A percentile compares a stretch with the other conserved stretches of the same genome.
phyloP scores from a whole-genome alignment of 37 sponge, comb jelly and placozoan species.

The Ianthella basta region DNA sequence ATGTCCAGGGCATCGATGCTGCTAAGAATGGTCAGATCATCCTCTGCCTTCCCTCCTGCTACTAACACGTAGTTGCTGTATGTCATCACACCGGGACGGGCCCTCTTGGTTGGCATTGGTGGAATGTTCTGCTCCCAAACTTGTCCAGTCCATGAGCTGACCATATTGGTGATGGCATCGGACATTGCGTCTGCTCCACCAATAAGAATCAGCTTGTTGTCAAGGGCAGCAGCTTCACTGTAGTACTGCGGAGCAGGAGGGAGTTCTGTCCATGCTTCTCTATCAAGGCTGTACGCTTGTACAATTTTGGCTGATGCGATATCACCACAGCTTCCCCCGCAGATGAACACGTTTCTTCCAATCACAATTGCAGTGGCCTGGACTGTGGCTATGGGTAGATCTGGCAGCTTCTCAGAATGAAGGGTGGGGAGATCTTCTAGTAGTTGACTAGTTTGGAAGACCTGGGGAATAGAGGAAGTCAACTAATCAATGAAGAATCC shows the following conservation, averaged over 20 bases:
- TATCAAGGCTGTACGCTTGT: no score
- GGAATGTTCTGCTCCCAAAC: conserved; percentile 3
- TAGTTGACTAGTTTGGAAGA: conserved; percentile 16
- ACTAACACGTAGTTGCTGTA: neutral
- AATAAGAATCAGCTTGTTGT: neutral
- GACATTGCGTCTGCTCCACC: conserved; percentile 1
- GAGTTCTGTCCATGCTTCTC: neutral
- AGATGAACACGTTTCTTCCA: conserved; percentile 1
- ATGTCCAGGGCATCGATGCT: neutral
- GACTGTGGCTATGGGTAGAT: neutral
- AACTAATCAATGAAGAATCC: no score
- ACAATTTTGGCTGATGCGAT: no score
- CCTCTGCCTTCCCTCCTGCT: conserved; percentile 1
- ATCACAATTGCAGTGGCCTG: neutral
- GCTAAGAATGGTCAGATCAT: neutral
- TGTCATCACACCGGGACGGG: neutral
- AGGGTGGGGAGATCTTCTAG: neutral
- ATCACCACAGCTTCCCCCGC: neutral
- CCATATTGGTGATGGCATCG: neutral
- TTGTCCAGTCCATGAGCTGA: conserved; percentile 1
- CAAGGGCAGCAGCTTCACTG: conserved; percentile 2
- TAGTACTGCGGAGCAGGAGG: conserved; percentile 22
- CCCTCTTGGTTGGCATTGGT: neutral
- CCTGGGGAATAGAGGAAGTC: neutral
- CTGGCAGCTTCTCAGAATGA: neutral